Evolutionary conservation across 1,140 invertebrate species (phyloP).

Genomic region (Philopotamus ludificatus): DNA sequence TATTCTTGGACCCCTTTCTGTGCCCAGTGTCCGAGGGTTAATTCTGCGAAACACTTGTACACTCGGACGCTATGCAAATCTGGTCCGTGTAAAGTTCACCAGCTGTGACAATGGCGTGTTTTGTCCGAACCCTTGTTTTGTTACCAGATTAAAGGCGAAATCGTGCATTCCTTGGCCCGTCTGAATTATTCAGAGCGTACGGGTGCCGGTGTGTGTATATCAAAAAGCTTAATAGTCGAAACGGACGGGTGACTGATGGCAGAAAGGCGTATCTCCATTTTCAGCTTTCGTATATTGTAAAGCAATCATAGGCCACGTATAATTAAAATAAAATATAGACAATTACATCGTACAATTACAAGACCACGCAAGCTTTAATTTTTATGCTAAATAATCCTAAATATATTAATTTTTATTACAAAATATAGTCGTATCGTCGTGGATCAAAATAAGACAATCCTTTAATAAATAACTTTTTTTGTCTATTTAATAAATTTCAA

Average conservation of each 20-base stretch:
- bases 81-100: conserved; percentile 37
- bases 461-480: too few species aligned
- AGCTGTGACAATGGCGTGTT: conserved; percentile 32
- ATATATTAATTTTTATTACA: too few species aligned
- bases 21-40: conserved; percentile 15
- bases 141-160: conserved; percentile 35
- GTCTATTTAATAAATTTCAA: too few species aligned
- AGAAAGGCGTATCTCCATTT: background rate
- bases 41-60: conserved; percentile 31
- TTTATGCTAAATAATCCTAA: too few species aligned
- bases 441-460: too few species aligned
- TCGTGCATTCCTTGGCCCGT: conserved; percentile 30
- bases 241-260: background rate
- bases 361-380: too few species aligned
- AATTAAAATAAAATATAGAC: too few species aligned
- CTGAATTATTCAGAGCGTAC: conserved; percentile 40
- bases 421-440: too few species aligned
- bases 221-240: conserved; percentile 24
- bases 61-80: conserved; percentile 38
- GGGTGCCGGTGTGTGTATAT: conserved; percentile 29
- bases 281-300: too few species aligned
- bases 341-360: too few species aligned
- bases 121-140: conserved; percentile 40
- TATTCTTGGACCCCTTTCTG: too few species aligned
- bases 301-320: too few species aligned